Base-by-base conservation (phyloP, 2,888 invertebrate genomes). In the Nymphalis polychloros region DNA sequence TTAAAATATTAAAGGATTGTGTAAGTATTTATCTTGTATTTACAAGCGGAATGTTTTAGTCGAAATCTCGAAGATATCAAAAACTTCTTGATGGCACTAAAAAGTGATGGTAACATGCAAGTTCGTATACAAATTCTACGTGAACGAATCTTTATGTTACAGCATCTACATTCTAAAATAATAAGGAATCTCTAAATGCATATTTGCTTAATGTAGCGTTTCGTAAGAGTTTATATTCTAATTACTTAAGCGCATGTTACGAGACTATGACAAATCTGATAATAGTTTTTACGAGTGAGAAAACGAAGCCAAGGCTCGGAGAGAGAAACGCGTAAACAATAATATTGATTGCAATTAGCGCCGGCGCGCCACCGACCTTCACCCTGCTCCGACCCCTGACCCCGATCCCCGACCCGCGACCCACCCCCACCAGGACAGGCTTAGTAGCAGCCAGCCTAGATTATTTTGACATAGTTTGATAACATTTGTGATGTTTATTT, bases 221-320 rank as follows among this genome's bases (percentile, higher is more conserved):
- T 62, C 50, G 35, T 41, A 50, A 31, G 8, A 35, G 50, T 35
- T 8, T 19, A 50, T 13, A 62, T 35, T 35, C 47, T 35, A 50
- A 35, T 63, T 41, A 55, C 46, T 17, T 19, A 19, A 59, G 59
- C 61, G 64, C 70, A 62, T 57, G 55, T 57, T 69, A 68, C 72
- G 62, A 63, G 66, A 63, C 55, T 59, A 62, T 69, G 64, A 69
- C 74, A 69, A 69, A 70, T 64, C 67, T 67, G 69, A 72, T 73
- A 73, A 55, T 64, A 64, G 49, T 64, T 68, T 68, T 65, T 66
- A 53, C 50, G 35, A 52, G 59, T 52, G 68, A 49, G 72, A 75
- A 74, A 76, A 76, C 73, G 74, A 70, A 78, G 77, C 73, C 78
- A 78, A 78, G 78, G 78, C 71, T 72, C 62, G 19, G 19, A 19